These are phyloP conservation scores for Chorisops tibialis DNA, from an alignment of 2,888 invertebrate species.

Conservation along the genomic window DNA sequence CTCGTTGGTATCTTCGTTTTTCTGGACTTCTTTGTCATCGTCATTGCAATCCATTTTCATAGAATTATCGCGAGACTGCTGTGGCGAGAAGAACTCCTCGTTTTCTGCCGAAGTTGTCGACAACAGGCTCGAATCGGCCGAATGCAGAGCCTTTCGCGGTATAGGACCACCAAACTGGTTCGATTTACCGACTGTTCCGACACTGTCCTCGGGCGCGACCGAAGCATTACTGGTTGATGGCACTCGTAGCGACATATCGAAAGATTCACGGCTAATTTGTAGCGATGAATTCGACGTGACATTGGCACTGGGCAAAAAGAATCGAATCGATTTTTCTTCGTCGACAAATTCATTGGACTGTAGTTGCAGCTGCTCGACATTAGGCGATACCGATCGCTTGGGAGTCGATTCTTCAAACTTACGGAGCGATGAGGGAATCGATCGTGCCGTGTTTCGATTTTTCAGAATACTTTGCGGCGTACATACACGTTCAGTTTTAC, in stretches of 20 bases:
- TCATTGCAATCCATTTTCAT: not conserved
- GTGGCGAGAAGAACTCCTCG: constrained; percentile 28
- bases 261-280: constrained; percentile 5
- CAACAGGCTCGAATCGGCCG: constrained; percentile 11
- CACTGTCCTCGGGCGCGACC: not conserved
- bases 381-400: not conserved
- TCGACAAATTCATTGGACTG: constrained; percentile 13
- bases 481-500: constrained; percentile 9
- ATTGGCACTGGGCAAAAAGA: constrained; percentile 31
- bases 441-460: not conserved
- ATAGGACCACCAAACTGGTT: constrained; percentile 9
- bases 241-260: constrained; percentile 12
- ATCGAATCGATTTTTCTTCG: constrained; percentile 33
- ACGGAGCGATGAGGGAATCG: constrained; percentile 1
- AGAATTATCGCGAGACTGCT: constrained; percentile 13
- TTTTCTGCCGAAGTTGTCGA: constrained; percentile 6
- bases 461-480: constrained; percentile 32
- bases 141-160: constrained; percentile 24
- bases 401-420: not conserved
- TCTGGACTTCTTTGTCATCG: not conserved
- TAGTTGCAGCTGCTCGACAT: not conserved
- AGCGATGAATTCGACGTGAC: not conserved
- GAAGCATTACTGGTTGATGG: constrained; percentile 14
- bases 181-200: not conserved
- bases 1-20: not conserved